Base-by-base conservation (phyloP, 2,797 vertebrate species). In the Parauchenoglanis punctatus region DNA sequence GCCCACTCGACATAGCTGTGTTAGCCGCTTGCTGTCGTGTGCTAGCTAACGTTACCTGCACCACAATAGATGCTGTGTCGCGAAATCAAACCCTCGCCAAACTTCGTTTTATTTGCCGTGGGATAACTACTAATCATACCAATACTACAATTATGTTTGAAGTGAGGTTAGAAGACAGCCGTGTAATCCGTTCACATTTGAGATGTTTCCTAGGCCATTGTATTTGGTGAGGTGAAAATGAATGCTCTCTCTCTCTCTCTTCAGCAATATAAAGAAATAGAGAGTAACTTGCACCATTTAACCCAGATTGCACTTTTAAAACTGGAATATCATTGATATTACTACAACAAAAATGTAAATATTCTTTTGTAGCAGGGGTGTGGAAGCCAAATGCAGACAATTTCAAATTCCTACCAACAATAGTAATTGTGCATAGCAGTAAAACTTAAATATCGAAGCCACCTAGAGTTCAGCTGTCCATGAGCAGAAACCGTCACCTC, bases 41-140 rank as follows among this genome's bases (percentile, higher is more conserved):
- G 77, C 18, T 70, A 58, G 76, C 76, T 72, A 73, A 75, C 15
- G 40, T 25, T 28, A 28, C 5, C 18, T 25, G 18, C 73, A 81
- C 82, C 63, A 84, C 87, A 80, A 88, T 81, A 72, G 83, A 65
- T 46, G 23, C 28, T 7, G 65, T 40, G 63, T 18, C 35, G 44
- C 35, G 54, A 80, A 72, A 68, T 52, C 68, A n/a, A 23, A 23
- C 78, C 40, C 61, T 76, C 31, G 49, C 0, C 31, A 46, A 6
- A 46, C n/a, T 49, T 49, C 10, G 1, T 20, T 20, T 23, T n/a
- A 5, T 67, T n/a, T n/a, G 28, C 56, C 1, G 15, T 35, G 44
- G 17, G 13, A 1, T 12, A 2, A 25, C 1, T 12, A 20, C 0
- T 17, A 3, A n/a, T 35, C 1, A 20, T 31, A 3, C 7, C 3